Conservation (phyloP, 2,113 vertebrate species). For the human region GRCh38 chr6:127175001-127175500, state of each 20-base stretch:
- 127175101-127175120: neutral
- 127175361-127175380: too few relatives aligned
- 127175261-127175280: conserved; percentile 13
- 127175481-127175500: neutral
- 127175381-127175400: neutral
- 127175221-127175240: neutral
- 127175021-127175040: neutral
- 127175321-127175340: neutral
- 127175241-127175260: conserved; percentile 17
- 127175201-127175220: neutral
- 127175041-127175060: neutral
- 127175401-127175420: neutral
- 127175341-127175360: neutral
- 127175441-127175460: neutral
- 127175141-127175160: neutral
- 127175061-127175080: neutral
- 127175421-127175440: neutral
- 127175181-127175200: neutral
- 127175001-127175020: neutral
- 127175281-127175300: neutral
- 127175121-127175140: neutral
- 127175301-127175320: neutral
- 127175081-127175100: neutral
- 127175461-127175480: neutral
- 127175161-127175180: neutral